Percentiles rank a stretch among this genome's conserved stretches.
phyloP scores from a whole-genome alignment of 2,797 vertebrate species.

The Aulostomus chinensis region DNA sequence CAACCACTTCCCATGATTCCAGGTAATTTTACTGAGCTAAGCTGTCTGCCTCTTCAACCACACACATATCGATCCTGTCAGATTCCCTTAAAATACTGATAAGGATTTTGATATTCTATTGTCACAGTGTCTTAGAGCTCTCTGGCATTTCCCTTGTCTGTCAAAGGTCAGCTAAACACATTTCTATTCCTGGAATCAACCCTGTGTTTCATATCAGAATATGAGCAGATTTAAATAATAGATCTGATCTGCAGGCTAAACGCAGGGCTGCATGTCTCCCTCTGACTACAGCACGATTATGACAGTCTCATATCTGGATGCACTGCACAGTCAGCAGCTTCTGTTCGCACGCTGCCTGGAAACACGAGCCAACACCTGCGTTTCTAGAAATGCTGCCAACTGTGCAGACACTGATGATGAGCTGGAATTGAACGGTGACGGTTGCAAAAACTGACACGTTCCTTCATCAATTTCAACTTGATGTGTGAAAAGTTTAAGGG shows the following conservation, averaged over 20 bases:
- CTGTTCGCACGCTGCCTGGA: background rate
- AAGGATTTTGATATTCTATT: too few relatives aligned
- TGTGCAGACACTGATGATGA: background rate
- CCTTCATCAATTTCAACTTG: background rate
- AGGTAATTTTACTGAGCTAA: too few relatives aligned
- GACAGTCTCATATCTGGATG: slow-evolving; percentile 14
- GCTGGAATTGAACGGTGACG: background rate
- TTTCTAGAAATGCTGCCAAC: background rate
- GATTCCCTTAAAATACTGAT: too few relatives aligned
- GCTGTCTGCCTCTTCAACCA: background rate
- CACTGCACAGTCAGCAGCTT: slow-evolving; percentile 23
- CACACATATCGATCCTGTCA: too few relatives aligned
- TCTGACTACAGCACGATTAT: slow-evolving; percentile 6
- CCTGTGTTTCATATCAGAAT: too few relatives aligned
- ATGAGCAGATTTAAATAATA: slow-evolving; percentile 22
- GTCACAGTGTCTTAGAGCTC: too few relatives aligned
- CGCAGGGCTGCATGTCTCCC: background rate
- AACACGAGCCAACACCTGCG: background rate
- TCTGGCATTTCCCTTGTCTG: background rate
- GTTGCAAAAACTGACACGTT: background rate
- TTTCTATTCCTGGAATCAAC: too few relatives aligned
- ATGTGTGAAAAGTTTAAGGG: background rate
- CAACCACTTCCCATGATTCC: background rate
- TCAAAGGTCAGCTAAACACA: background rate
- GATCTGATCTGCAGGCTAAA: slow-evolving; percentile 4